These are phyloP conservation scores for Eutolmus rufibarbis DNA, from an alignment of 2,888 invertebrate genomes.

Conservation along the genomic window DNA sequence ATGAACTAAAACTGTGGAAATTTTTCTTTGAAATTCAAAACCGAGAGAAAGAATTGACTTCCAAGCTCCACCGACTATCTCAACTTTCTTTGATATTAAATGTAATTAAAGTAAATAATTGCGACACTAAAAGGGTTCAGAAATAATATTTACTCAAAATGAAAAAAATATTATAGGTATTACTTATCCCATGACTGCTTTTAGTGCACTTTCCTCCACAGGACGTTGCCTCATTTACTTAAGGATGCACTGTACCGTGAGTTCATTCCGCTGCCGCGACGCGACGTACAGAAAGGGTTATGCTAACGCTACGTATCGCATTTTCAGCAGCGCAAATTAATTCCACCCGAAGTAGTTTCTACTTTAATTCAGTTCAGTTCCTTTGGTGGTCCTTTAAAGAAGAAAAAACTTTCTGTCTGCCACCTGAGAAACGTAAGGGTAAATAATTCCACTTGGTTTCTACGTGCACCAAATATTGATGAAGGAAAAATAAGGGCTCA, in stretches of 20 bases:
- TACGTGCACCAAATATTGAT: background rate
- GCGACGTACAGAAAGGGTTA: background rate
- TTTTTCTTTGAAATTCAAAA: background rate
- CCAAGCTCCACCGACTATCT: background rate
- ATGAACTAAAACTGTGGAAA: too few relatives aligned
- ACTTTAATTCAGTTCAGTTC: background rate
- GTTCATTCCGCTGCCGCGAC: background rate
- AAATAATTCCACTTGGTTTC: background rate
- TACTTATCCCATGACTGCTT: background rate
- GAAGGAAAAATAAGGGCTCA: background rate
- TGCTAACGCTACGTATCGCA: background rate
- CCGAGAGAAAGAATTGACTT: background rate
- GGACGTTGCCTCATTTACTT: background rate
- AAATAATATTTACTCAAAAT: background rate
- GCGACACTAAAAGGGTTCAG: background rate
- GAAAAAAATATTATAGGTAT: background rate
- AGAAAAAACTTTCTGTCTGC: background rate
- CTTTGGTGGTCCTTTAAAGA: background rate
- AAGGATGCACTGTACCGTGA: background rate
- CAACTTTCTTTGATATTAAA: background rate
- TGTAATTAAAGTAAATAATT: background rate
- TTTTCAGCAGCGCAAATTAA: background rate
- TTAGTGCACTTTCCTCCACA: background rate
- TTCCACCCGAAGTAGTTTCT: background rate
- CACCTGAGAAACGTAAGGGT: background rate